Evolutionary conservation across 2,888 invertebrate species (phyloP).

Genomic region (Tipula vernalis): DNA sequence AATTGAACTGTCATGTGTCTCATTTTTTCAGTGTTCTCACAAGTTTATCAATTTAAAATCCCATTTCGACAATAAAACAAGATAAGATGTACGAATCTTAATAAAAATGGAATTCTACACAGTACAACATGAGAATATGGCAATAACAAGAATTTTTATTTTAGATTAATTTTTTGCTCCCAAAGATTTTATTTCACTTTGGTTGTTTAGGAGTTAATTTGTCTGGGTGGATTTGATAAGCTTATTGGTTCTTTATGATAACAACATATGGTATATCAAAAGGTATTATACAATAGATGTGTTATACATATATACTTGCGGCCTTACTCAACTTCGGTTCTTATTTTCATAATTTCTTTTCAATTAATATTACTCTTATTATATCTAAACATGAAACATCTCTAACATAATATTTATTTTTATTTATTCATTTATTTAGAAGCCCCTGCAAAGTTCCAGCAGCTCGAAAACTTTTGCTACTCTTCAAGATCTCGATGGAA

Average conservation of each 20-base stretch:
- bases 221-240: neutral
- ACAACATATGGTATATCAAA: too few relatives aligned
- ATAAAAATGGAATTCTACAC: neutral
- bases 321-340: too few relatives aligned
- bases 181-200: neutral
- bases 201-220: neutral
- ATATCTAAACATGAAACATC: too few relatives aligned
- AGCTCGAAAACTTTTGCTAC: neutral
- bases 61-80: neutral
- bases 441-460: neutral
- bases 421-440: neutral
- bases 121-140: neutral
- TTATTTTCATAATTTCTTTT: too few relatives aligned
- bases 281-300: too few relatives aligned
- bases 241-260: neutral
- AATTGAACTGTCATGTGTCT: neutral
- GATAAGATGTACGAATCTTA: neutral
- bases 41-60: constrained; percentile 4
- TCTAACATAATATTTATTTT: too few relatives aligned
- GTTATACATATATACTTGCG: too few relatives aligned
- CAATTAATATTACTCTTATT: too few relatives aligned
- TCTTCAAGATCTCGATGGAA: neutral
- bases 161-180: neutral
- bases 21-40: neutral
- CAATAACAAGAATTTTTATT: neutral